Conservation (phyloP, 2,888 invertebrate species). For the Standfussiana lucernea region DNA sequence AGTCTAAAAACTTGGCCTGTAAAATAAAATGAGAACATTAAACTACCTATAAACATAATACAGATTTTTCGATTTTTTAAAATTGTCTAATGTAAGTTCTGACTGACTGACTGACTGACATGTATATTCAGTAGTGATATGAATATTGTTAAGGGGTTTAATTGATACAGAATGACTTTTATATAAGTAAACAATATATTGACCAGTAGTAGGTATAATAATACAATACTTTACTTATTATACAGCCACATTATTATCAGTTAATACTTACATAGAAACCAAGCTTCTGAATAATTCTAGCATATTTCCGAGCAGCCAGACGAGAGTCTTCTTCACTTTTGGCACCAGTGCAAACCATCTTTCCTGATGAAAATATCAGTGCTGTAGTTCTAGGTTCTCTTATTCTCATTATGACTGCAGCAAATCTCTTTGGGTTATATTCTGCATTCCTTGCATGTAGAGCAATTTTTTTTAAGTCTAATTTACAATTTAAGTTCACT, state of each 20-base stretch:
- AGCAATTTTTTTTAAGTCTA: conserved; percentile 99
- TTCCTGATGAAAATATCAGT: conserved; percentile 95
- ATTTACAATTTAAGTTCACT: conserved; percentile 98
- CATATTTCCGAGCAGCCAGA: conserved; percentile 95
- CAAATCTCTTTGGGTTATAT: conserved; percentile 99
- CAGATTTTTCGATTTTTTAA: neutral
- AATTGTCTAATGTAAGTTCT: neutral
- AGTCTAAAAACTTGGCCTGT: conserved; percentile 95
- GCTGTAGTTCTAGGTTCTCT: conserved; percentile 96
- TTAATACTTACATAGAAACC: conserved; percentile 92
- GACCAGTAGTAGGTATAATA: neutral
- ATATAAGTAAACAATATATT: neutral
- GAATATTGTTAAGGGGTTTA: neutral
- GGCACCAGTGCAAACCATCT: conserved; percentile 96
- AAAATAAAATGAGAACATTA: conserved; percentile 71
- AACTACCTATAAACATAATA: neutral
- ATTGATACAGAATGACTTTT: neutral
- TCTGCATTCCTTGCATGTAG: conserved; percentile 99
- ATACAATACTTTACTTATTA: neutral
- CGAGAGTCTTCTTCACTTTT: conserved; percentile 95
- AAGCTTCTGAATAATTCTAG: conserved; percentile 95
- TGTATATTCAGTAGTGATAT: neutral
- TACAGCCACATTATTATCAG: neutral
- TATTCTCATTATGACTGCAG: conserved; percentile 99
- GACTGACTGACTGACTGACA: neutral